Evolutionary conservation across 2,113 vertebrate genomes (phyloP), one percentile per base, ranked within the genome.

Genomic region (Anhinga rufa): DNA sequence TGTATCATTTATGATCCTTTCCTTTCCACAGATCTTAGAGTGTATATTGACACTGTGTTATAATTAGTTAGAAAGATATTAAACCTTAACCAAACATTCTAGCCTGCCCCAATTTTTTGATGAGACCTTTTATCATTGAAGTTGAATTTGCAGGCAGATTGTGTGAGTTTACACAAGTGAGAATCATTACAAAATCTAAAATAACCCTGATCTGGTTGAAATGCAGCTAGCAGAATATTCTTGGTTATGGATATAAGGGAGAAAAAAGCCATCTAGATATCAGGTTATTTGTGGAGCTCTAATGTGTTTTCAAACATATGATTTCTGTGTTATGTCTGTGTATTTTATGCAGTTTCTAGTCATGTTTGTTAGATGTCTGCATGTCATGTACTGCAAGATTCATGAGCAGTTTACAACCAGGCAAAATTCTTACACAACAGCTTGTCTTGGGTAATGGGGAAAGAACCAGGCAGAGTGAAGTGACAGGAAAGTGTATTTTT

Each of bases 21-120:
- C 90, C 92, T 95, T 91, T 90, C 91, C 90, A 94, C 75, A 85
- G 76, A 90, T 51, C 88, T 65, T 82, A 94, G 29, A 93, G 34
- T 25, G 57, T 46, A 81, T 90, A 86, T 44, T 96, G 91, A 94
- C 92, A 95, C 72, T 97, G 80, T 0, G 0, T 85, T 97, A 81
- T 78, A 91, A 95, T 97, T 97, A 96, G 82, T 82, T 49, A 69
- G 62, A 84, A 94, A 96, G 71, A 95, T 87, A 88, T 65, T 98
- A 93, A 97, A 84, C 75, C 81, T 87, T 95, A 93, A 95, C 44
- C 87, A 96, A 96, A 61, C 58, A 96, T 86, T 60, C 79, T 36
- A 49, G 48, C 78, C 90, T 90, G 91, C 62, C 71, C 95, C 92
- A 70, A 42, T 90, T 96, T 96, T 92, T 94, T 88, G 16, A 95